Evolutionary conservation across 2,113 vertebrate species (phyloP).

Genomic region (Pomatorhinus ruficollis): DNA sequence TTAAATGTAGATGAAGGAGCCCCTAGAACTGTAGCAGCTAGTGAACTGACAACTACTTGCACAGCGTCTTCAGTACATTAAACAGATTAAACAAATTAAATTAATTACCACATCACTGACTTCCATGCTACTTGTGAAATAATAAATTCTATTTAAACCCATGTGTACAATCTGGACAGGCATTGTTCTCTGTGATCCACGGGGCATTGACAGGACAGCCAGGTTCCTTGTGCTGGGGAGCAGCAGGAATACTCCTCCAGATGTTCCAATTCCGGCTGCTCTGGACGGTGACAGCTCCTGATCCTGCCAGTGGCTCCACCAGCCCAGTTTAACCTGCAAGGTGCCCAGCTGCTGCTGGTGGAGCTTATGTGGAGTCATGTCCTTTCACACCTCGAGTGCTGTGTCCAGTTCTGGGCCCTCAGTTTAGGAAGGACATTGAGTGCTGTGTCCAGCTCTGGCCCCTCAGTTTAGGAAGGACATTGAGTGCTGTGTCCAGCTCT

Average conservation of each 20-base stretch:
- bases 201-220: neutral
- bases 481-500: too few species aligned
- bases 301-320: neutral
- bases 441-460: too few species aligned
- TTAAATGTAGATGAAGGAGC: neutral
- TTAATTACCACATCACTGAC: conserved; percentile 21
- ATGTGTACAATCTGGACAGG: neutral
- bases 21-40: neutral
- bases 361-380: neutral
- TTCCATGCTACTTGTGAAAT: neutral
- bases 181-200: neutral
- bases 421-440: too few species aligned
- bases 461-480: too few species aligned
- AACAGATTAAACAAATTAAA: conserved; percentile 54
- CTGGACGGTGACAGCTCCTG: neutral
- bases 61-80: conserved; percentile 3
- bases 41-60: conserved; percentile 18
- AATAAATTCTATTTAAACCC: conserved; percentile 24
- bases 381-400: too few species aligned
- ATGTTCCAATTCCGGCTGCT: neutral
- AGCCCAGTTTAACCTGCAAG: neutral
- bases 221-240: neutral
- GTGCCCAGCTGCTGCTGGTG: neutral
- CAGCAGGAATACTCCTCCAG: neutral
- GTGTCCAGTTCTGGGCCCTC: too few species aligned